phyloP scores from a whole-genome alignment of 2,888 invertebrate genomes.

The Lasioglossum zephyrum region DNA sequence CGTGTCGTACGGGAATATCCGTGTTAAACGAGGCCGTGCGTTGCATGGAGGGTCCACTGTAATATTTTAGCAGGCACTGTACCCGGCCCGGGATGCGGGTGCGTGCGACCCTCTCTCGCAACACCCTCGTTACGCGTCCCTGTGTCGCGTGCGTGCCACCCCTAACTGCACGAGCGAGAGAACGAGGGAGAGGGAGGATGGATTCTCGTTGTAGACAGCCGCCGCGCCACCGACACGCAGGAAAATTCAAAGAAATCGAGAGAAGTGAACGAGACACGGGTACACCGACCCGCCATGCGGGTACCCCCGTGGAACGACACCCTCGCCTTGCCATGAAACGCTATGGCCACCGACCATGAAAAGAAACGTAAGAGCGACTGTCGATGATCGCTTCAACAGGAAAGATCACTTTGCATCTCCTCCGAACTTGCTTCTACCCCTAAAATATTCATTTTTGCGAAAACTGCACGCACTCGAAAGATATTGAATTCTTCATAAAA shows the following conservation, averaged over 20 bases:
- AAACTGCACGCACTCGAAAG: too few species aligned
- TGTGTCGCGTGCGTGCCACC: constrained; percentile 29
- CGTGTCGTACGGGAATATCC: neutral
- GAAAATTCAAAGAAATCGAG: constrained; percentile 60
- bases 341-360: constrained; percentile 29
- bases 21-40: neutral
- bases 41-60: neutral
- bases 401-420: neutral
- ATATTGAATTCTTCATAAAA: too few species aligned
- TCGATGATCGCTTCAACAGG: constrained; percentile 14
- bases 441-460: too few species aligned
- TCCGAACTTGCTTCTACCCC: too few species aligned
- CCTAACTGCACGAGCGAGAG: constrained; percentile 19
- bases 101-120: constrained; percentile 25
- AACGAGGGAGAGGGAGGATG: constrained; percentile 34
- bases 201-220: constrained; percentile 44
- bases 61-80: constrained; percentile 10
- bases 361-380: constrained; percentile 50
- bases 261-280: constrained; percentile 26
- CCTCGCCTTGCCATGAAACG: constrained; percentile 30
- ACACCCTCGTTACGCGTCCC: constrained; percentile 23
- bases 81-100: constrained; percentile 43
- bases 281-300: constrained; percentile 50
- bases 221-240: constrained; percentile 14
- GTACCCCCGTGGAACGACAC: constrained; percentile 59